These are phyloP conservation scores for Moxostoma hubbsi DNA, from an alignment of 2,797 vertebrate genomes.

Conservation along the genomic window DNA sequence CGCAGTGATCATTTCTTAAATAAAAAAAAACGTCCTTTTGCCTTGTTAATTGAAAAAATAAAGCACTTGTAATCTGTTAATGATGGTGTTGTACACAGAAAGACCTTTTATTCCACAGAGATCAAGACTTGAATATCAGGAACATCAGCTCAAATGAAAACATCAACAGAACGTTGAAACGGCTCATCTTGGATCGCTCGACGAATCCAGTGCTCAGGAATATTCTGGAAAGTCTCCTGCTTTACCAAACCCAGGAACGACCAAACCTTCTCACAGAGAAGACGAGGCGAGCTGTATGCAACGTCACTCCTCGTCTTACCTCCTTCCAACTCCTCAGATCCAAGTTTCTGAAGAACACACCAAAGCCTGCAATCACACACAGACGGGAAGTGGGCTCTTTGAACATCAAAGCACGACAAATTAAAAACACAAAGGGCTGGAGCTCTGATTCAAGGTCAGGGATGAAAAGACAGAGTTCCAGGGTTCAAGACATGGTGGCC, in stretches of 20 bases:
- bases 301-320: constrained; percentile 70
- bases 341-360: constrained; percentile 83
- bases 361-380: constrained; percentile 76
- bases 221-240: constrained; percentile 85
- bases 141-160: constrained; percentile 68
- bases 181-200: constrained; percentile 76
- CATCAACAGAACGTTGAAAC: constrained; percentile 74
- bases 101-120: constrained; percentile 77
- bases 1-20: no score
- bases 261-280: constrained; percentile 30
- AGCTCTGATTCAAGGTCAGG: constrained; percentile 55
- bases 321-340: constrained; percentile 89
- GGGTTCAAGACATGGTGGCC: constrained; percentile 83
- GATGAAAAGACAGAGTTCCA: constrained; percentile 67
- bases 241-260: constrained; percentile 74
- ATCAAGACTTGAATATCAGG: constrained; percentile 49
- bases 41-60: no score
- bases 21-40: no score
- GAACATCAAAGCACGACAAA: constrained; percentile 56
- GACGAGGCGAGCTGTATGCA: constrained; percentile 26
- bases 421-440: constrained; percentile 56
- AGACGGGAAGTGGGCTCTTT: constrained; percentile 86
- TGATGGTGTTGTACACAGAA: constrained; percentile 47
- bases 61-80: no score
- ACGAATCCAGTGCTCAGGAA: constrained; percentile 74